Evolutionary conservation across 2,113 vertebrate genomes (phyloP).

Genomic region (Calypte anna): DNA sequence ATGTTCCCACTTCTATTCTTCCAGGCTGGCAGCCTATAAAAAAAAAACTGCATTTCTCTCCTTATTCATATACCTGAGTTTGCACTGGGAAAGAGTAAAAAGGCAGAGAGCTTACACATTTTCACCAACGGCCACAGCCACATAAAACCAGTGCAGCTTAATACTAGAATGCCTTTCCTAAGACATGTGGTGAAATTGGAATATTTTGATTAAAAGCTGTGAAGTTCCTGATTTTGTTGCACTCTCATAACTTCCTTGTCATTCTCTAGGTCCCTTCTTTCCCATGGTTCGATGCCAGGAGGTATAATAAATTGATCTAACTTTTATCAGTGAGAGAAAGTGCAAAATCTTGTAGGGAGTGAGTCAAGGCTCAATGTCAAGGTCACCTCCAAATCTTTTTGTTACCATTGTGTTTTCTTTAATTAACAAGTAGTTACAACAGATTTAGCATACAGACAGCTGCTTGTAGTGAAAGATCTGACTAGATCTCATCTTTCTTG

Average conservation of each 20-base stretch:
- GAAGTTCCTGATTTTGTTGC: not conserved
- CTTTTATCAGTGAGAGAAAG: not conserved
- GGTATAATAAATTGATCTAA: not conserved
- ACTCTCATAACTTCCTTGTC: not conserved
- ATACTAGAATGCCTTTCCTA: not conserved
- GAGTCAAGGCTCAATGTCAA: not conserved
- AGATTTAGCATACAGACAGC: not conserved
- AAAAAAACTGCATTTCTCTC: not conserved
- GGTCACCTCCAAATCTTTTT: not conserved
- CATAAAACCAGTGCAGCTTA: not conserved
- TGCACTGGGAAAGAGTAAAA: not conserved
- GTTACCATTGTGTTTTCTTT: not conserved
- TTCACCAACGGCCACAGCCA: not conserved
- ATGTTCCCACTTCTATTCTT: not conserved
- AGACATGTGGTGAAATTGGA: not conserved
- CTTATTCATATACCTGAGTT: not conserved
- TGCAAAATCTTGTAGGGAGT: not conserved
- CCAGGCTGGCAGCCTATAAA: not conserved
- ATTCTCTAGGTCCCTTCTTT: not conserved
- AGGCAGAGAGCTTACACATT: not conserved
- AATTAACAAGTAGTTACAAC: not conserved
- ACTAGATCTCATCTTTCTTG: slow-evolving; percentile 3
- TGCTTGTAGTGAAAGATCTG: slow-evolving; percentile 20
- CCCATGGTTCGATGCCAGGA: not conserved
- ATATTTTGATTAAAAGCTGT: not conserved